phyloP scores from a whole-genome alignment of 1,140 invertebrate genomes.

The Cherax quadricarinatus region DNA sequence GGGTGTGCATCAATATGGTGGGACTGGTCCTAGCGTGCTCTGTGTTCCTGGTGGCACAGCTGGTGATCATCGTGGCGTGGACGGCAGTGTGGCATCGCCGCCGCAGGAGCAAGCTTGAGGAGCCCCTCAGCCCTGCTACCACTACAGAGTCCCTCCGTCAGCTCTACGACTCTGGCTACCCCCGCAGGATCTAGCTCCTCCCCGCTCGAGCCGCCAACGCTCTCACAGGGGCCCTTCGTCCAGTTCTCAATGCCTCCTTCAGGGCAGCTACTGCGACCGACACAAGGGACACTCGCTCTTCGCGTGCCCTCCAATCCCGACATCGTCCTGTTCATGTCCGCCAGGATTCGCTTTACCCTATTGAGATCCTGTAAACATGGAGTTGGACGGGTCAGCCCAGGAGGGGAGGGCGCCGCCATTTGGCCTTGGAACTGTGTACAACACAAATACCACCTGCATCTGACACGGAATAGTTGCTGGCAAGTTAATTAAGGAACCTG shows the following conservation, averaged over 20 bases:
- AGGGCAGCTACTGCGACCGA: neutral
- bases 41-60: slow-evolving; percentile 88
- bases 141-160: slow-evolving; percentile 87
- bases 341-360: slow-evolving; percentile 63
- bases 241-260: slow-evolving; percentile 35
- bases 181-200: slow-evolving; percentile 85
- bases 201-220: slow-evolving; percentile 54
- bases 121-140: slow-evolving; percentile 80
- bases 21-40: slow-evolving; percentile 89
- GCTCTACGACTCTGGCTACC: slow-evolving; percentile 89
- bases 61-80: slow-evolving; percentile 89
- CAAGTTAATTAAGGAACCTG: neutral
- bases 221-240: slow-evolving; percentile 26
- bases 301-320: neutral
- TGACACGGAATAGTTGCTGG: neutral
- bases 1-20: slow-evolving; percentile 85
- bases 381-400: neutral
- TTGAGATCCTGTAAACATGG: slow-evolving; percentile 44
- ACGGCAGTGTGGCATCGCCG: slow-evolving; percentile 89
- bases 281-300: slow-evolving; percentile 7
- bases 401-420: neutral
- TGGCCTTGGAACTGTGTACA: neutral
- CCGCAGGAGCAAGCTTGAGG: slow-evolving; percentile 80
- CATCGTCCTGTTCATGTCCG: slow-evolving; percentile 38
- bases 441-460: neutral